A percentile compares a stretch with the other conserved stretches of the same genome.
Conservation (phyloP, 2,888 invertebrate species). For the Steinernema carpocapsae region DNA sequence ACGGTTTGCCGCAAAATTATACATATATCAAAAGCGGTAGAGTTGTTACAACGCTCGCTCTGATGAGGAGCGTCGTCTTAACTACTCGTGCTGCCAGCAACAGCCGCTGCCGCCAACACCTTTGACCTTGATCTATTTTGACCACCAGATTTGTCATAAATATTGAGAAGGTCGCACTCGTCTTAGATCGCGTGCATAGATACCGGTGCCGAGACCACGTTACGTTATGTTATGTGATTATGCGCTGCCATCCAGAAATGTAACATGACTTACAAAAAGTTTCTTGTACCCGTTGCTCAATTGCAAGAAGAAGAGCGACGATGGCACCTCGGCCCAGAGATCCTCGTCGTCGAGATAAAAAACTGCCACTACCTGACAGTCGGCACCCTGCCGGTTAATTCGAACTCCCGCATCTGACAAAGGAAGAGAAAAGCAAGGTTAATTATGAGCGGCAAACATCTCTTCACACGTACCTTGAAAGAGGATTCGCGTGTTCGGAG, state of each 20-base stretch:
- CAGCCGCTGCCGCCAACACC: neutral
- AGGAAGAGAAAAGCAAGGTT: neutral
- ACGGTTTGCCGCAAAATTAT: neutral
- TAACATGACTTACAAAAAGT: conserved; percentile 35
- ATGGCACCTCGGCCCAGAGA: conserved; percentile 22
- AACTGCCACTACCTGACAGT: conserved; percentile 41
- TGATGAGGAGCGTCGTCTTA: neutral
- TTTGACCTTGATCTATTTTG: conserved; percentile 26
- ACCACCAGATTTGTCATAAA: conserved; percentile 25
- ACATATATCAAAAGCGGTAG: neutral
- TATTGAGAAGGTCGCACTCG: conserved; percentile 29
- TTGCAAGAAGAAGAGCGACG: conserved; percentile 35
- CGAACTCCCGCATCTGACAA: conserved; percentile 31
- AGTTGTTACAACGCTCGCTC: neutral
- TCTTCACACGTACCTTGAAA: conserved; percentile 19
- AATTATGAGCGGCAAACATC: no score
- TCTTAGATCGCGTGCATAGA: conserved; percentile 17
- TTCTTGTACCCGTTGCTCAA: conserved; percentile 32
- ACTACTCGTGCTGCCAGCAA: neutral
- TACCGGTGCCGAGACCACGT: conserved; percentile 1
- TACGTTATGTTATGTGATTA: neutral
- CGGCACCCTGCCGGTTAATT: conserved; percentile 36
- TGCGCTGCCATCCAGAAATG: neutral
- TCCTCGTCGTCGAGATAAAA: conserved; percentile 37
- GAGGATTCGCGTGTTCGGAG: conserved; percentile 28